A percentile compares a stretch with the other conserved stretches of the same genome.
These are phyloP conservation scores for Desmophyllum pertusum DNA, from an alignment of 92 coral and sea anemone species.

Conservation along the genomic window DNA sequence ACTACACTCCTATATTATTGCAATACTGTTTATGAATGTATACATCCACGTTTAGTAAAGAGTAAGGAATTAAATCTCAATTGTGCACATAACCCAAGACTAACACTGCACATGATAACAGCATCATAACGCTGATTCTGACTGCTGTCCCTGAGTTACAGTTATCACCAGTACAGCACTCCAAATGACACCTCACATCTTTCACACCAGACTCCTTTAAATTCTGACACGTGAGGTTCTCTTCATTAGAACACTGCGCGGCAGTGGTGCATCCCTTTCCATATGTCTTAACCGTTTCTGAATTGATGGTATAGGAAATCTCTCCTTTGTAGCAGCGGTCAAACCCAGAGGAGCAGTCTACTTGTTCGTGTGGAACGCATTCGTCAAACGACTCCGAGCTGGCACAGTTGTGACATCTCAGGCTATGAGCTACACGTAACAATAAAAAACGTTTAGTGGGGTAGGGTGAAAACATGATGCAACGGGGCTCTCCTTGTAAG, in stretches of 20 bases:
- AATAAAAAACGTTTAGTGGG: too few species aligned
- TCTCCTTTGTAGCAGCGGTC: slow-evolving; percentile 40
- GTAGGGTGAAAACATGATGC: too few species aligned
- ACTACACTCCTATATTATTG: too few species aligned
- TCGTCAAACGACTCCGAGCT: slow-evolving; percentile 1
- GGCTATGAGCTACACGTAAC: background rate
- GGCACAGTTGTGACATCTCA: slow-evolving; percentile 2
- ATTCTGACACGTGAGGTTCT: background rate
- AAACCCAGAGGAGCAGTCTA: background rate
- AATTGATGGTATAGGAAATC: slow-evolving; percentile 10
- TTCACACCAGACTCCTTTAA: background rate
- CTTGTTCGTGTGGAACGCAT: background rate
- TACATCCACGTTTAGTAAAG: too few species aligned
- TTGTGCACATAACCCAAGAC: background rate
- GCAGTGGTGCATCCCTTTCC: background rate
- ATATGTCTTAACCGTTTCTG: background rate
- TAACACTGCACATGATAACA: background rate
- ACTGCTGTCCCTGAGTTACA: slow-evolving; percentile 4
- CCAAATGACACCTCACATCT: background rate
- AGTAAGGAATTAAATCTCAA: too few species aligned
- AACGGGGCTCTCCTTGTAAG: too few species aligned
- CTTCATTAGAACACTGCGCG: background rate
- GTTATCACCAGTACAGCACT: background rate
- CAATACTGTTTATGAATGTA: too few species aligned
- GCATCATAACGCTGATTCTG: background rate